These are phyloP conservation scores for Euplagia quadripunctaria DNA, from an alignment of 2,888 invertebrate species.

Conservation along the genomic window DNA sequence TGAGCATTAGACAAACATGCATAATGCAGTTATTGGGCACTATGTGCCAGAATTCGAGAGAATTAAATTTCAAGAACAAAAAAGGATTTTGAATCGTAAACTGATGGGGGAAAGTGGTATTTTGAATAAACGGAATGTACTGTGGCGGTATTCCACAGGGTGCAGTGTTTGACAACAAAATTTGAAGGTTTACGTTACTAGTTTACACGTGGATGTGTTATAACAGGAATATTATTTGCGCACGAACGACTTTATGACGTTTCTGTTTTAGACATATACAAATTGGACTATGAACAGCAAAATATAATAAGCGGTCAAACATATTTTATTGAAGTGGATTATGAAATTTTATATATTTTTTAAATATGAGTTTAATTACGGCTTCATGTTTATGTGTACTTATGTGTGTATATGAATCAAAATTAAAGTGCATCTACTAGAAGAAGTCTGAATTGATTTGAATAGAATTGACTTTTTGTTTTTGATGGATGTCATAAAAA, in stretches of 20 bases:
- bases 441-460: too few relatives aligned
- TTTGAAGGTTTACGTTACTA: slow-evolving; percentile 24
- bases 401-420: too few relatives aligned
- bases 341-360: too few relatives aligned
- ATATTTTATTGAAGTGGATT: too few relatives aligned
- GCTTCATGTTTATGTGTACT: too few relatives aligned
- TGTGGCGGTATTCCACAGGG: slow-evolving; percentile 2
- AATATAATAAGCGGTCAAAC: too few relatives aligned
- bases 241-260: neutral
- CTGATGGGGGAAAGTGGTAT: neutral
- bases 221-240: slow-evolving; percentile 23
- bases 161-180: slow-evolving; percentile 24
- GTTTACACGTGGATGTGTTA: slow-evolving; percentile 24
- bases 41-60: neutral
- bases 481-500: too few relatives aligned
- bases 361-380: too few relatives aligned
- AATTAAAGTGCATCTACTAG: too few relatives aligned
- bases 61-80: neutral
- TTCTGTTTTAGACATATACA: neutral
- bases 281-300: too few relatives aligned
- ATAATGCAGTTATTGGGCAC: slow-evolving; percentile 55
- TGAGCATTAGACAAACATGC: slow-evolving; percentile 55
- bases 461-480: too few relatives aligned
- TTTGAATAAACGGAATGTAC: neutral
- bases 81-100: slow-evolving; percentile 2